phyloP scores from a whole-genome alignment of 1,140 invertebrate genomes.

The Drosophila tropicalis region DNA sequence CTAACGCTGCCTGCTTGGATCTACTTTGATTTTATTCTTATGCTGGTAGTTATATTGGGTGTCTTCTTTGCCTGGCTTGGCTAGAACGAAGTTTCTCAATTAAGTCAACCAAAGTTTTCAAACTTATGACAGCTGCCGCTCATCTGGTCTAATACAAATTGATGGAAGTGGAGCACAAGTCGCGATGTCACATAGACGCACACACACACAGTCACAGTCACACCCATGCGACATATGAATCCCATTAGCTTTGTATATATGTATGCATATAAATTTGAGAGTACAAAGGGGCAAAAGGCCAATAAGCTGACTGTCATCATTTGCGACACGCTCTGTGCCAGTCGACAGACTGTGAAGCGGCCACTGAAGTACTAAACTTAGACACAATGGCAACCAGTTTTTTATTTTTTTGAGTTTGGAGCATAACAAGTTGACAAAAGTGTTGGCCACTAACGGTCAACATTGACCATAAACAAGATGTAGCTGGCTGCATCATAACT shows the following conservation, averaged over 20 bases:
- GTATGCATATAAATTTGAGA: not conserved
- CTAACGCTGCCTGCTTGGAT: conserved; percentile 24
- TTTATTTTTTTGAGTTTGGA: not conserved
- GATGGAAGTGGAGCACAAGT: conserved; percentile 58
- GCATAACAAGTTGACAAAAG: conserved; percentile 52
- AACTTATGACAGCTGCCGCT: conserved; percentile 55
- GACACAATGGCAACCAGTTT: conserved; percentile 59
- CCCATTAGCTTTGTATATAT: conserved; percentile 37
- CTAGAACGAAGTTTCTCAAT: conserved; percentile 70
- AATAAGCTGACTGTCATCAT: conserved; percentile 68
- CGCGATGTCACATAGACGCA: conserved; percentile 27
- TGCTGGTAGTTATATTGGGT: conserved; percentile 22
- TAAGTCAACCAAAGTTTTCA: conserved; percentile 68
- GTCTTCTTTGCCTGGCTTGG: conserved; percentile 20
- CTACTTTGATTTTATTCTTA: conserved; percentile 26
- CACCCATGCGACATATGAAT: conserved; percentile 36
- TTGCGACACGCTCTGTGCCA: conserved; percentile 60
- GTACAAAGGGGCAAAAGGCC: conserved; percentile 34
- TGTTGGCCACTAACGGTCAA: conserved; percentile 61
- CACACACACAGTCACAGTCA: not conserved
- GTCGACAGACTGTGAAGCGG: conserved; percentile 31
- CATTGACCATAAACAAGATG: conserved; percentile 53
- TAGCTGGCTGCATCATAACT: conserved; percentile 46
- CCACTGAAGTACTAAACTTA: conserved; percentile 58
- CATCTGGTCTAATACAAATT: conserved; percentile 60